Percentiles rank a stretch among this genome's conserved stretches.
phyloP scores from a whole-genome alignment of 2,113 vertebrate genomes.

The Chlorodrepanis virens region DNA sequence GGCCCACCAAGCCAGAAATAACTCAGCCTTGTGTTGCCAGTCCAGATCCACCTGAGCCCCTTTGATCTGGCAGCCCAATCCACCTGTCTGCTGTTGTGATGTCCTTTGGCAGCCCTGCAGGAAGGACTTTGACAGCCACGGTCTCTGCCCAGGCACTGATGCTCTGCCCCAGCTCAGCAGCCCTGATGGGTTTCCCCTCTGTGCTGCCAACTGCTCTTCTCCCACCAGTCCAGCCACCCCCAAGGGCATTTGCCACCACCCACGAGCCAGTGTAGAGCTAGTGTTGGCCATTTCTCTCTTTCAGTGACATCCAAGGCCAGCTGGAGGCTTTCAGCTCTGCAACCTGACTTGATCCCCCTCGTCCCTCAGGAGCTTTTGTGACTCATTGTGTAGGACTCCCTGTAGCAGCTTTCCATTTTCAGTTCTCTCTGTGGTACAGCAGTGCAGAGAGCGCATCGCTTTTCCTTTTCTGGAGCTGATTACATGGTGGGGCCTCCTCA shows the following conservation, averaged over 20 bases:
- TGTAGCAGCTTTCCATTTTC: neutral
- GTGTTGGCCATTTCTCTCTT: neutral
- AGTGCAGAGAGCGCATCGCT: neutral
- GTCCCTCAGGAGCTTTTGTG: neutral
- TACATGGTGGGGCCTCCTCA: neutral
- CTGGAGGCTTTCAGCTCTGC: neutral
- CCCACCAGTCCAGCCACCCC: neutral
- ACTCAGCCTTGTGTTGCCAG: neutral
- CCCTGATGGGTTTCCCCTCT: neutral
- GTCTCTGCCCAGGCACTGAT: neutral
- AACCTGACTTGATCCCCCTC: neutral
- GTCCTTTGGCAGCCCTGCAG: neutral
- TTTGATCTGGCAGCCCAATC: neutral
- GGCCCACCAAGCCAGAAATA: neutral
- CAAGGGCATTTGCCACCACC: neutral
- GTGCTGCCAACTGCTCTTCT: neutral
- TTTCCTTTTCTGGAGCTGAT: neutral
- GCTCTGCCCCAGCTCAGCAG: neutral
- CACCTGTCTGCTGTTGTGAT: neutral
- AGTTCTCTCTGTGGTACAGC: neutral
- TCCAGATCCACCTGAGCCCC: neutral
- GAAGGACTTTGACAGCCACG: neutral
- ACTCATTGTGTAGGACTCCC: neutral
- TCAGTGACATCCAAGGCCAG: neutral
- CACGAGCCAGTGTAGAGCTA: neutral